Evolutionary conservation across 2,797 vertebrate genomes (phyloP), one percentile per base, ranked within the genome.

Genomic region (Hypotaenidia philippensis): DNA sequence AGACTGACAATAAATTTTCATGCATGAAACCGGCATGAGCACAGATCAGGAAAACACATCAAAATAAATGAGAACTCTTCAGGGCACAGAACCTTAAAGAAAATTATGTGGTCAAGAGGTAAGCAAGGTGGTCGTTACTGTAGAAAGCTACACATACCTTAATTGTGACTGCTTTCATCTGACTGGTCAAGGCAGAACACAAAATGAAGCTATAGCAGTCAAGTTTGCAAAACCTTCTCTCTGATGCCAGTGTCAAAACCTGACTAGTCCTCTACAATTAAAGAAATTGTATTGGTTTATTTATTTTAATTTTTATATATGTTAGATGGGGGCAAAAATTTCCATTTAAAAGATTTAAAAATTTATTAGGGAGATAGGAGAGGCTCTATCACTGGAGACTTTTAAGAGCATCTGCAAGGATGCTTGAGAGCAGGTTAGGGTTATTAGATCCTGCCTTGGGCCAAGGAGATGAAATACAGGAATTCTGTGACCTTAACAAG

Each of bases 371-470:
- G 56, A 83, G 60, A 55, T 40, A 55, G 36, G 17, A 89, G 40
- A 76, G 38, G 77, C 57, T 79, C 6, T 76, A 29, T 45, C 53
- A 63, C 17, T 60, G 22, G 32, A 83, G 53, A 74, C 31, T 88
- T 83, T 77, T 49, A 68, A 74, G 34, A 70, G 49, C 63, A 64
- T 32, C 68, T 90, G 57, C 41, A 53, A 88, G 72, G 65, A 81
- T 49, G 55, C 56, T 9, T 77, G 72, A 95, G 83, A 93, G 69
- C 20, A 81, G 25, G 14, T 83, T 71, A 45, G n/a, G 61, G 45
- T 69, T 84, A 82, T 71, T 36, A 90, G 40, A 84, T 56, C 57
- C 83, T 94, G 66, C 70, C 77, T 69, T 69, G 63, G 83, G 55
- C 61, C 65, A 83, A 77, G 65, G 36, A 70, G 38, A 41, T 90